phyloP scores from a whole-genome alignment of 1,140 invertebrate species.

The Melanaphis sacchari region DNA sequence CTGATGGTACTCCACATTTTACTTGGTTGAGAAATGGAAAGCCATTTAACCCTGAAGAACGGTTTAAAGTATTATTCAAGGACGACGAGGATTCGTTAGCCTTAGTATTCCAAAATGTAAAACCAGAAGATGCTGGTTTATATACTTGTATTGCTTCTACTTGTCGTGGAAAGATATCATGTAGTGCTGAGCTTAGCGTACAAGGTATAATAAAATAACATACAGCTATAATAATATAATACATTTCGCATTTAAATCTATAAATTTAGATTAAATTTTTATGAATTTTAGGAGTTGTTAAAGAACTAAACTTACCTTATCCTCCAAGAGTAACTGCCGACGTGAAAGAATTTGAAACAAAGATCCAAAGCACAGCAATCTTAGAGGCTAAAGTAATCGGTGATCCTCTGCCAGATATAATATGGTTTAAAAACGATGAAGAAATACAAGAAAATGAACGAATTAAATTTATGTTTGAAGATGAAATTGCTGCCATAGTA shows the following conservation, averaged over 20 bases:
- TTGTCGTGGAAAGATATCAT: slow-evolving; percentile 88
- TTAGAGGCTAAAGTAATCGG: slow-evolving; percentile 86
- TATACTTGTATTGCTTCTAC: slow-evolving; percentile 96
- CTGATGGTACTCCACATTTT: slow-evolving; percentile 83
- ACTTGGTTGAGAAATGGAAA: slow-evolving; percentile 90
- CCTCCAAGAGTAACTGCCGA: slow-evolving; percentile 80
- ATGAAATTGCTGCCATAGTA: slow-evolving; percentile 89
- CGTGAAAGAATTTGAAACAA: slow-evolving; percentile 76
- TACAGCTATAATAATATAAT: not conserved
- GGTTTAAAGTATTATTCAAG: slow-evolving; percentile 90
- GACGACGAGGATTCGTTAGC: slow-evolving; percentile 92
- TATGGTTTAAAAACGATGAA: slow-evolving; percentile 85
- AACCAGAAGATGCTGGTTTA: slow-evolving; percentile 89
- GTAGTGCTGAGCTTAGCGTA: slow-evolving; percentile 90
- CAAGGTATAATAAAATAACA: slow-evolving; percentile 68
- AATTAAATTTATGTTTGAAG: slow-evolving; percentile 87
- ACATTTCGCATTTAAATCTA: not conserved
- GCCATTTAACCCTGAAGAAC: slow-evolving; percentile 88
- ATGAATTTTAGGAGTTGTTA: slow-evolving; percentile 71
- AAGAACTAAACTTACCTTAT: slow-evolving; percentile 81
- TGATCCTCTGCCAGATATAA: slow-evolving; percentile 90
- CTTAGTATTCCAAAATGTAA: slow-evolving; percentile 91
- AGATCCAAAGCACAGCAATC: slow-evolving; percentile 90
- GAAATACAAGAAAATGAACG: slow-evolving; percentile 80
- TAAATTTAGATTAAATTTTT: not conserved